These are phyloP conservation scores for Dromiciops gliroides DNA, from an alignment of 2,113 vertebrate species.

Conservation along the genomic window DNA sequence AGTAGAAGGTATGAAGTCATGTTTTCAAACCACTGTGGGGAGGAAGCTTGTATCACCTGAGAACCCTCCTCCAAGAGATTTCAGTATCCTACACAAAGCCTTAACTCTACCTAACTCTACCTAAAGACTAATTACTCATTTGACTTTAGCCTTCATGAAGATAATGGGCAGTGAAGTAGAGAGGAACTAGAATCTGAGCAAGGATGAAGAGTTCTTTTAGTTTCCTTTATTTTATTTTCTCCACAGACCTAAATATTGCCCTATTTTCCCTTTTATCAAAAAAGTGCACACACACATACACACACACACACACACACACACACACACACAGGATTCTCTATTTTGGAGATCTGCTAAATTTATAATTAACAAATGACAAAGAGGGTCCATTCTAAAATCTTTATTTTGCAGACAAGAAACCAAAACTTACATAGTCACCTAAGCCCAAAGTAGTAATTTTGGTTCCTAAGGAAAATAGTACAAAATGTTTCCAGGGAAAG, in stretches of 20 bases:
- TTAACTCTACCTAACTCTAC: not conserved
- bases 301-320: too few relatives aligned
- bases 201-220: not conserved
- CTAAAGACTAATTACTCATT: not conserved
- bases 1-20: not conserved
- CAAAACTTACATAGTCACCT: not conserved
- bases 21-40: not conserved
- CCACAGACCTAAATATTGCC: not conserved
- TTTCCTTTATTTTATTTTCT: not conserved
- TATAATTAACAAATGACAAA: not conserved
- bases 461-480: not conserved
- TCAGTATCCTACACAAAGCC: not conserved
- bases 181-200: constrained; percentile 4
- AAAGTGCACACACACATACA: not conserved
- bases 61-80: not conserved
- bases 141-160: not conserved
- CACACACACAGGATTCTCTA: constrained; percentile 11
- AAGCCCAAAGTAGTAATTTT: not conserved
- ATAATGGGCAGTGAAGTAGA: constrained; percentile 24
- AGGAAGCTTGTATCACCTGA: not conserved
- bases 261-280: not conserved
- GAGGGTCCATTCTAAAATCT: constrained; percentile 11
- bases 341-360: constrained; percentile 32
- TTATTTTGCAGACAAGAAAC: not conserved
- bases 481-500: not conserved